These are phyloP conservation scores for Eilema griseolum DNA, from an alignment of 2,888 invertebrate genomes.

Conservation along the genomic window DNA sequence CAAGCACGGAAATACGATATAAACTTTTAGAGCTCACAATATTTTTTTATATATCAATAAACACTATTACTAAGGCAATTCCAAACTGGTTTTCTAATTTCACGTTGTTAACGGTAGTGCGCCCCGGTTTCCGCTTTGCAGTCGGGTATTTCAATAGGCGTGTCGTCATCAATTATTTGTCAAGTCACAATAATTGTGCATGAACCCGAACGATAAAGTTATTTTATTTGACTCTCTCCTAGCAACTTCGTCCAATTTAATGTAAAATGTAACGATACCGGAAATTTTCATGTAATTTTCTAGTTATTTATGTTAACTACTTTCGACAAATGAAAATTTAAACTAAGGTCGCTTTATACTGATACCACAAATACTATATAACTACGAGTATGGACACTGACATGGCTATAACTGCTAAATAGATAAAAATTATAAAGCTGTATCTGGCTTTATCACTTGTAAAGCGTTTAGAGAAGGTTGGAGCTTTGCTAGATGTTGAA, in stretches of 20 bases:
- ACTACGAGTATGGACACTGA: not conserved
- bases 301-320: too few species aligned
- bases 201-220: constrained; percentile 43
- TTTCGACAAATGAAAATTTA: too few species aligned
- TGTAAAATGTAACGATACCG: not conserved
- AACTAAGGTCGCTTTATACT: not conserved
- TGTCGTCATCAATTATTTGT: constrained; percentile 79
- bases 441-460: too few species aligned
- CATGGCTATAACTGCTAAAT: too few species aligned
- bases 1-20: constrained; percentile 12
- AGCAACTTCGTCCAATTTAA: not conserved
- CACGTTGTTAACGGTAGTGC: constrained; percentile 78
- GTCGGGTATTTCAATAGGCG: constrained; percentile 73
- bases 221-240: not conserved
- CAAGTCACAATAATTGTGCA: constrained; percentile 57
- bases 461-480: too few species aligned
- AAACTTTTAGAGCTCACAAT: constrained; percentile 27
- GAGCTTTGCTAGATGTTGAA: not conserved
- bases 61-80: constrained; percentile 52
- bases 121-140: constrained; percentile 77
- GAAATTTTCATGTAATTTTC: not conserved
- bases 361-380: not conserved
- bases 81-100: constrained; percentile 76
- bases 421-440: too few species aligned
- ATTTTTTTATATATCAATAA: constrained; percentile 37